Conservation (phyloP, 53 echinoderm and acorn worm genomes). For the Antedon mediterranea region DNA sequence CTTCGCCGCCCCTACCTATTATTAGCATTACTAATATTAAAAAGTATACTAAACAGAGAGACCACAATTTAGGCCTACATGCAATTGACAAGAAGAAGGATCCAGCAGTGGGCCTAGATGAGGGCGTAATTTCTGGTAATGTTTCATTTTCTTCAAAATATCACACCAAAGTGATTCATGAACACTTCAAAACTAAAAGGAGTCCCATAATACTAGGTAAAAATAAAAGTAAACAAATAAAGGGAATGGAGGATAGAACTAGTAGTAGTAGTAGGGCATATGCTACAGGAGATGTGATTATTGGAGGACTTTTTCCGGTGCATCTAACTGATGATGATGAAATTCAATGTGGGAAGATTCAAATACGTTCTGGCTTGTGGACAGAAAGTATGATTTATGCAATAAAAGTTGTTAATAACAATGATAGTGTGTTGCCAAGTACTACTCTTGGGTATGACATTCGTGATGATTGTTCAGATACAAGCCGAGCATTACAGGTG, state of each 20-base stretch:
- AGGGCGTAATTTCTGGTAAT: too few species aligned
- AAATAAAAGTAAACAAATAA: too few species aligned
- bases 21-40: too few species aligned
- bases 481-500: constrained; percentile 74
- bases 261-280: constrained; percentile 30
- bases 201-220: too few species aligned
- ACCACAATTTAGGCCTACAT: too few species aligned
- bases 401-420: constrained; percentile 63
- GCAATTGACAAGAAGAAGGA: too few species aligned
- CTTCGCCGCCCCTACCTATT: too few species aligned
- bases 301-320: constrained; percentile 79
- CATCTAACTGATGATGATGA: constrained; percentile 23
- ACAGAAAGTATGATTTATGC: constrained; percentile 89
- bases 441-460: constrained; percentile 62
- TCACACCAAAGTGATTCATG: background rate
- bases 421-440: constrained; percentile 32
- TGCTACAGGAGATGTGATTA: constrained; percentile 34
- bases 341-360: constrained; percentile 38
- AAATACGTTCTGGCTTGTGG: constrained; percentile 51
- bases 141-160: background rate
- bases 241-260: too few species aligned
- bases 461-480: constrained; percentile 82
- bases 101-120: too few species aligned
- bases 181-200: background rate
- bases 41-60: too few species aligned